Conservation (phyloP, 2,888 invertebrate genomes). For the Ametastegia equiseti region DNA sequence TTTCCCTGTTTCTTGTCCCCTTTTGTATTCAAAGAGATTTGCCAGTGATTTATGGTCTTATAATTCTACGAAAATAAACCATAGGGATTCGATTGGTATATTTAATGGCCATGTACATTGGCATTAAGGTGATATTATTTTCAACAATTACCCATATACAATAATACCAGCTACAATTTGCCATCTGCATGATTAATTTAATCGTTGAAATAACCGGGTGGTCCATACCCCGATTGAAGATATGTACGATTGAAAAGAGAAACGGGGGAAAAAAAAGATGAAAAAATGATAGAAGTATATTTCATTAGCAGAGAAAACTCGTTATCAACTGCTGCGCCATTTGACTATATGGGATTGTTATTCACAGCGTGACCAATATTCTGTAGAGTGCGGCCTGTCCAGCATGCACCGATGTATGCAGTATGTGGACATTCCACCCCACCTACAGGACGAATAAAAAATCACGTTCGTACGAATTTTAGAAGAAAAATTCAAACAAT, state of each 20-base stretch:
- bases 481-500: too few relatives aligned
- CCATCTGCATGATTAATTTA: background rate
- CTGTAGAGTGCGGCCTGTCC: background rate
- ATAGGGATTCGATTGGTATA: background rate
- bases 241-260: background rate
- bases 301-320: constrained; percentile 27
- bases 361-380: constrained; percentile 11
- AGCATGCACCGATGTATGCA: background rate
- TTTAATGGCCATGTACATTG: background rate
- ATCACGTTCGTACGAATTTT: too few relatives aligned
- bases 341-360: constrained; percentile 4
- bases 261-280: background rate
- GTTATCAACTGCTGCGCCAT: background rate
- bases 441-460: background rate
- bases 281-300: background rate
- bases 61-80: constrained; percentile 17
- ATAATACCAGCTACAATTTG: background rate
- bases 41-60: constrained; percentile 21
- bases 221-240: background rate
- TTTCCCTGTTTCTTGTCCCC: constrained; percentile 9
- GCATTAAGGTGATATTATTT: background rate
- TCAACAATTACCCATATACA: background rate
- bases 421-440: background rate
- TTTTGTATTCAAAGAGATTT: constrained; percentile 31
- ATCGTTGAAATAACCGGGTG: background rate